phyloP scores from a whole-genome alignment of 2,888 invertebrate genomes.

The Chironomus riparius region DNA sequence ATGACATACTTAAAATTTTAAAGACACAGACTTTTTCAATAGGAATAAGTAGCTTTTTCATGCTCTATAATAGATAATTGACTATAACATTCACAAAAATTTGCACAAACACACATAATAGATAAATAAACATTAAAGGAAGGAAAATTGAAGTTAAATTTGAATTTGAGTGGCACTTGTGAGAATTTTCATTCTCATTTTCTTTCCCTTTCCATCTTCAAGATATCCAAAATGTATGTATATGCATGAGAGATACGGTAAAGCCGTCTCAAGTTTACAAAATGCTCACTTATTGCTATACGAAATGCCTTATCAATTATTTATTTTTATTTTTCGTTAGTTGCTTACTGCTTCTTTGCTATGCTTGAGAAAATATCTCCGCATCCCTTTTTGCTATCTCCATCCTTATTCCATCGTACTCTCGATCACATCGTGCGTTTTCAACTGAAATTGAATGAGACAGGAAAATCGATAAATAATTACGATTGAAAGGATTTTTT shows the following conservation, averaged over 20 bases:
- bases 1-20: too few species aligned
- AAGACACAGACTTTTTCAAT: too few species aligned
- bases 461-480: constrained; percentile 16
- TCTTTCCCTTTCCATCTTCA: not conserved
- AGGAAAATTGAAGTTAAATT: not conserved
- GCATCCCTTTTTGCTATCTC: too few species aligned
- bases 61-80: too few species aligned
- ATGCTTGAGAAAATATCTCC: not conserved
- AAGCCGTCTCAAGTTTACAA: too few species aligned
- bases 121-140: not conserved
- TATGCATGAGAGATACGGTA: not conserved
- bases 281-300: too few species aligned
- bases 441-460: not conserved
- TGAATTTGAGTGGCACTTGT: constrained; percentile 18
- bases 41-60: too few species aligned
- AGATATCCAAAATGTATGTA: not conserved
- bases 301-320: constrained; percentile 8
- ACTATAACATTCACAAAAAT: too few species aligned
- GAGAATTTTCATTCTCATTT: not conserved
- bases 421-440: not conserved
- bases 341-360: not conserved
- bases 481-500: not conserved
- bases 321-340: not conserved
- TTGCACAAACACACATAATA: too few species aligned
- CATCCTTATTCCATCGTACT: too few species aligned